These are phyloP conservation scores for Venustaconcha ellipsiformis DNA, from an alignment of 1,140 invertebrate genomes.

Conservation along the genomic window DNA sequence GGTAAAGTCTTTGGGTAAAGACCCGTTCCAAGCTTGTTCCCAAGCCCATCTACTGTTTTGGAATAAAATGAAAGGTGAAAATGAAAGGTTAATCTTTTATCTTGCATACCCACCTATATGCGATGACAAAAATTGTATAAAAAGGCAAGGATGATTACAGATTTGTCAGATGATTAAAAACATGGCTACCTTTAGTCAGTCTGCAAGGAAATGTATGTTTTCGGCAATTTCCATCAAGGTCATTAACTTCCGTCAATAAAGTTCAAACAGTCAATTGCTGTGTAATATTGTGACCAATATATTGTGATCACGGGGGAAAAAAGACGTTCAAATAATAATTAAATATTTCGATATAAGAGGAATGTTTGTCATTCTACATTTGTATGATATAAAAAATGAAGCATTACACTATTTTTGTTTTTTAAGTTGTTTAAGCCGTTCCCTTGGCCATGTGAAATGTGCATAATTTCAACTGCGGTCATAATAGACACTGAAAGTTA, in stretches of 20 bases:
- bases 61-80: slow-evolving; percentile 38
- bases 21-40: slow-evolving; percentile 57
- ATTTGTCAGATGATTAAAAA: slow-evolving; percentile 38
- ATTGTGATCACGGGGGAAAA: no score
- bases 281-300: no score
- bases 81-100: slow-evolving; percentile 27
- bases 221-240: slow-evolving; percentile 40
- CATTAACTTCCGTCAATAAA: slow-evolving; percentile 24
- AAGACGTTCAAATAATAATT: no score
- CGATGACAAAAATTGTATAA: not conserved
- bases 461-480: no score
- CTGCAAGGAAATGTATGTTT: slow-evolving; percentile 55
- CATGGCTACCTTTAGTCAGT: slow-evolving; percentile 59
- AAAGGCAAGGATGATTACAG: slow-evolving; percentile 24
- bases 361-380: no score
- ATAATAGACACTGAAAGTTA: no score
- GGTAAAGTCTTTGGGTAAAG: slow-evolving; percentile 49
- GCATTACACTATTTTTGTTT: no score
- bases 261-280: slow-evolving; percentile 16
- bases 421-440: no score
- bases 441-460: no score
- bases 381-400: no score
- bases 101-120: slow-evolving; percentile 34
- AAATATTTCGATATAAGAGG: no score
- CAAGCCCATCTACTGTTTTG: slow-evolving; percentile 59